Percentiles rank a stretch among this genome's conserved stretches.
phyloP scores from a whole-genome alignment of 2,113 vertebrate genomes.

The Phylloscopus trochilus region DNA sequence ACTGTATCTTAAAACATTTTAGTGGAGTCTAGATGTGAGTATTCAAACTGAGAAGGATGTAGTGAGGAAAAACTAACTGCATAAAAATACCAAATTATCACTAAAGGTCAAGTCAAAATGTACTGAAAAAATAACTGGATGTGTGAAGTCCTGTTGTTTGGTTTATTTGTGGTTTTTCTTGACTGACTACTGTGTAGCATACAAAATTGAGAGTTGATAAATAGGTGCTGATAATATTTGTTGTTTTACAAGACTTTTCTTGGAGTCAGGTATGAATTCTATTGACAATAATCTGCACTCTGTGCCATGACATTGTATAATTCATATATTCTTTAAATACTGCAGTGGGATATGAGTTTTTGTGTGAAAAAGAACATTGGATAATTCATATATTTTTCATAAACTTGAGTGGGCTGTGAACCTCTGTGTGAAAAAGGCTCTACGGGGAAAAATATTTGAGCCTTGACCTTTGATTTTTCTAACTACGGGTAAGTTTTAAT shows the following conservation, averaged over 20 bases:
- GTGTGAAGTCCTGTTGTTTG: not conserved
- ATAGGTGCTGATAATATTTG: not conserved
- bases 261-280: not conserved
- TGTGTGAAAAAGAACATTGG: not conserved
- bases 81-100: not conserved
- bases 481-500: not conserved
- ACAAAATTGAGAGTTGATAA: not conserved
- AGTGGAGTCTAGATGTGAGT: not conserved
- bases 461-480: not conserved
- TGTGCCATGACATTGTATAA: not conserved
- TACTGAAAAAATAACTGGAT: not conserved
- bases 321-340: not conserved
- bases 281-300: not conserved
- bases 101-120: not conserved
- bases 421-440: not conserved
- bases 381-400: not conserved
- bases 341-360: not conserved
- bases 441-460: not conserved
- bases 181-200: not conserved
- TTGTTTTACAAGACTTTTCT: not conserved
- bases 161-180: not conserved
- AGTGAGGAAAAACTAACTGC: not conserved
- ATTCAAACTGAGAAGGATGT: not conserved
- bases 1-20: not conserved
- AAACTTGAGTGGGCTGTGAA: not conserved